phyloP scores from a whole-genome alignment of 2,797 vertebrate genomes.

The Acropternis orthonyx region DNA sequence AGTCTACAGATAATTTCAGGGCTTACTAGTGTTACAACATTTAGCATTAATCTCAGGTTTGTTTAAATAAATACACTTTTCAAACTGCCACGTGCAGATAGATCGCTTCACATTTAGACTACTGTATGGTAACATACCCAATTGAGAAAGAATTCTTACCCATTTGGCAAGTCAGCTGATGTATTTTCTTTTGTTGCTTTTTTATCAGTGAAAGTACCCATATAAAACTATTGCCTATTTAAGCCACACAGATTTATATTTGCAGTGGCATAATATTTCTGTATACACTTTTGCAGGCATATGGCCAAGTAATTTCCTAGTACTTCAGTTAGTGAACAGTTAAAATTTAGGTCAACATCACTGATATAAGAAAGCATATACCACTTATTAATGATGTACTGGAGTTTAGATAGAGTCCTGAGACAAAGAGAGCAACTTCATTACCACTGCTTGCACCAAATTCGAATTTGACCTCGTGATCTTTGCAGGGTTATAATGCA shows the following conservation, averaged over 20 bases:
- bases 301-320: background rate
- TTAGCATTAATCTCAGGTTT: background rate
- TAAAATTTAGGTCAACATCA: background rate
- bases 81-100: background rate
- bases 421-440: slow-evolving; percentile 30
- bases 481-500: background rate
- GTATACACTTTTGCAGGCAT: background rate
- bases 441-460: slow-evolving; percentile 10
- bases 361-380: background rate
- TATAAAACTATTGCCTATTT: background rate
- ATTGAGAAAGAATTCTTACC: background rate
- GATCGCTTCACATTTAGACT: background rate
- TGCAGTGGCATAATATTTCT: background rate
- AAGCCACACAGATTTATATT: background rate
- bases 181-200: background rate
- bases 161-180: background rate
- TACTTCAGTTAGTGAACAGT: background rate
- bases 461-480: slow-evolving; percentile 51
- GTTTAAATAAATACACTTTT: slow-evolving; percentile 18
- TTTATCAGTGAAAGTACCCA: background rate
- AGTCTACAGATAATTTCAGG: background rate
- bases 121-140: background rate
- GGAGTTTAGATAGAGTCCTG: background rate
- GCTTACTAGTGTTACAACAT: background rate
- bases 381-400: background rate